A percentile compares a stretch with the other conserved stretches of the same genome.
phyloP scores from a whole-genome alignment of 2,888 invertebrate species.

The Tanypteryx hageni region DNA sequence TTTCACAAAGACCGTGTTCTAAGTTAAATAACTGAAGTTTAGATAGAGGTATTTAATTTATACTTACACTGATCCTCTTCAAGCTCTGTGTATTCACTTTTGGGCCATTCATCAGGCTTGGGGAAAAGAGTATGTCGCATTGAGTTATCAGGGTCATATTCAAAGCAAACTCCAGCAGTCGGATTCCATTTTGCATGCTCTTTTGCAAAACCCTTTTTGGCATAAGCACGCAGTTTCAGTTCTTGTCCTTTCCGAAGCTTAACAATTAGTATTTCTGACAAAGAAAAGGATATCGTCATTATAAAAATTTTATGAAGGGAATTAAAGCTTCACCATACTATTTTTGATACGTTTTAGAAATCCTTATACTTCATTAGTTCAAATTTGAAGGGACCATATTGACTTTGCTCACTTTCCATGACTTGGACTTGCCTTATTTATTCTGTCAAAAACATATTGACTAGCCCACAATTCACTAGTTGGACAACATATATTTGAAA shows the following conservation, averaged over 20 bases:
- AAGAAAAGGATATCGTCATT: neutral
- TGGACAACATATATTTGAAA: too few species aligned
- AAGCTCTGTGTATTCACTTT: slow-evolving; percentile 96
- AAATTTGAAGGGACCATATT: too few species aligned
- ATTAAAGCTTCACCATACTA: too few species aligned
- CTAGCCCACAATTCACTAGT: too few species aligned
- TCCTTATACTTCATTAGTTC: too few species aligned
- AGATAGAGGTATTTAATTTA: neutral
- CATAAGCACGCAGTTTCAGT: slow-evolving; percentile 95
- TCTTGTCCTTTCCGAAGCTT: slow-evolving; percentile 92
- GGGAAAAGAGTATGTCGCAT: slow-evolving; percentile 97
- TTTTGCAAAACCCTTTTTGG: slow-evolving; percentile 97
- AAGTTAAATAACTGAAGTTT: too few species aligned
- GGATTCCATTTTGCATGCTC: slow-evolving; percentile 99
- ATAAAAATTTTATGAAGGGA: too few species aligned
- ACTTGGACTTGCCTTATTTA: too few species aligned
- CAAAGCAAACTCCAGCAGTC: slow-evolving; percentile 98
- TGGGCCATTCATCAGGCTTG: slow-evolving; percentile 99
- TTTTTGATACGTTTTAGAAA: too few species aligned
- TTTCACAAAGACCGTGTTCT: too few species aligned
- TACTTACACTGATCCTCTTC: slow-evolving; percentile 90
- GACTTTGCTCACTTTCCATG: too few species aligned
- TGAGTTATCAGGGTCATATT: slow-evolving; percentile 99
- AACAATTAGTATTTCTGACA: slow-evolving; percentile 82
- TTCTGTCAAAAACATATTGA: too few species aligned